These are phyloP conservation scores for Erebia palarica DNA, from an alignment of 2,888 invertebrate genomes.

Conservation along the genomic window DNA sequence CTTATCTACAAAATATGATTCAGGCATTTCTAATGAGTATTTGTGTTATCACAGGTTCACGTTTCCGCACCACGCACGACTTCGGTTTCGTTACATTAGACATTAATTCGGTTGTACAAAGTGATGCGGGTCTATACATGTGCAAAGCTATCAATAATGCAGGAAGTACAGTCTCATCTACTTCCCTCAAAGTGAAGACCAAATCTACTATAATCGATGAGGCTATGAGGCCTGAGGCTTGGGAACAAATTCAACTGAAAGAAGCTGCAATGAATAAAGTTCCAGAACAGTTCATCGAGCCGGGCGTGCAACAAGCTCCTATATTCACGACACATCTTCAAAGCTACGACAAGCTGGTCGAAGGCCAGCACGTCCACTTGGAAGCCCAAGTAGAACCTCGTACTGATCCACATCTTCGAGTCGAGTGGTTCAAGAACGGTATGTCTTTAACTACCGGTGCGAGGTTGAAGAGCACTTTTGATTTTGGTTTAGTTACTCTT, in stretches of 20 bases:
- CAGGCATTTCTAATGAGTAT: not conserved
- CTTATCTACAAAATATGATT: not conserved
- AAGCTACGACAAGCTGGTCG: constrained; percentile 90
- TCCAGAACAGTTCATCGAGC: constrained; percentile 93
- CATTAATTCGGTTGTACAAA: constrained; percentile 92
- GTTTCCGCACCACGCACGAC: constrained; percentile 95
- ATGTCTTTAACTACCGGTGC: constrained; percentile 92
- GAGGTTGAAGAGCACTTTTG: constrained; percentile 95
- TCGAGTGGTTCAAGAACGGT: constrained; percentile 98
- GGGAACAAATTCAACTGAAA: constrained; percentile 95
- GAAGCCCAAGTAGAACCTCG: constrained; percentile 96
- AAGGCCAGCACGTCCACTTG: constrained; percentile 93
- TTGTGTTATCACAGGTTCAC: constrained; percentile 83
- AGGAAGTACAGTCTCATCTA: constrained; percentile 96
- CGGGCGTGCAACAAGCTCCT: constrained; percentile 94
- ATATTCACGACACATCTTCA: constrained; percentile 97
- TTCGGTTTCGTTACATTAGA: constrained; percentile 97
- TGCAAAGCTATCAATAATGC: constrained; percentile 96
- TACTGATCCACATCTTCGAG: constrained; percentile 92
- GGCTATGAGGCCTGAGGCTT: constrained; percentile 93
- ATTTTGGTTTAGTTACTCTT: constrained; percentile 97
- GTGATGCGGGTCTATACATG: constrained; percentile 96
- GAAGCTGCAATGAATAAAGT: constrained; percentile 96
- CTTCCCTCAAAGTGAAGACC: constrained; percentile 93
- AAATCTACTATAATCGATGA: constrained; percentile 91